Conservation (phyloP, 1,140 invertebrate species). For the Copidosoma floridanum region DNA sequence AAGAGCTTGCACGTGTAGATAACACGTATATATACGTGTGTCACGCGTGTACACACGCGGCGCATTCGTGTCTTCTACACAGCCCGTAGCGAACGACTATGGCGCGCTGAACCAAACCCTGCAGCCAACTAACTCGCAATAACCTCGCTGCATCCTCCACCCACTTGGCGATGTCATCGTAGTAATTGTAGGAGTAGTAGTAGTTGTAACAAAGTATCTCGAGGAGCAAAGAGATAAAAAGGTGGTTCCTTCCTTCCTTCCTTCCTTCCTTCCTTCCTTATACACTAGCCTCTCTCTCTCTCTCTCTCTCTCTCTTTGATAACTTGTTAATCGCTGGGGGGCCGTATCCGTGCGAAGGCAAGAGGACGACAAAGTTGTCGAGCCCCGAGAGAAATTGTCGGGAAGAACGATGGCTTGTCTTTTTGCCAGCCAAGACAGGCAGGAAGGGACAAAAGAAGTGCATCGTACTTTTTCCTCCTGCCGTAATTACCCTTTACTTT, state of each 20-base stretch:
- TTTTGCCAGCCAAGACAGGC: too few relatives aligned
- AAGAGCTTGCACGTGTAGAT: too few relatives aligned
- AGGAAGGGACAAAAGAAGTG: too few relatives aligned
- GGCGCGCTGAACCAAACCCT: slow-evolving; percentile 11
- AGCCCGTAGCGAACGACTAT: not conserved
- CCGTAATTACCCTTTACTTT: too few relatives aligned
- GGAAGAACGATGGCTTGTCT: too few relatives aligned
- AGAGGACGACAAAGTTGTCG: not conserved
- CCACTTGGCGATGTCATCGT: too few relatives aligned
- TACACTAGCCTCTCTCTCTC: not conserved
- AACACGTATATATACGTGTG: not conserved
- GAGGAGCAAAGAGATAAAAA: not conserved
- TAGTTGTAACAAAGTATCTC: slow-evolving; percentile 13
- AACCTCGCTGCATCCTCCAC: slow-evolving; percentile 10
- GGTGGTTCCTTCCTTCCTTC: not conserved
- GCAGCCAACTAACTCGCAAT: slow-evolving; percentile 28
- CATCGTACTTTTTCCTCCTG: too few relatives aligned
- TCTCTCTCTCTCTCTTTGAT: not conserved
- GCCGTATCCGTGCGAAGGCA: not conserved
- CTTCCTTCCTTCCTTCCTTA: not conserved
- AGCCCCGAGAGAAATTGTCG: too few relatives aligned
- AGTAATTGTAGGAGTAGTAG: too few relatives aligned
- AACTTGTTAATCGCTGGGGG: slow-evolving; percentile 2
- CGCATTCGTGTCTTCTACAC: too few relatives aligned
- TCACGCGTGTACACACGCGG: not conserved